Percentiles rank a stretch among this genome's conserved stretches.
These are phyloP conservation scores for Paracanthobrama guichenoti DNA, from an alignment of 2,113 vertebrate genomes.

Conservation along the genomic window DNA sequence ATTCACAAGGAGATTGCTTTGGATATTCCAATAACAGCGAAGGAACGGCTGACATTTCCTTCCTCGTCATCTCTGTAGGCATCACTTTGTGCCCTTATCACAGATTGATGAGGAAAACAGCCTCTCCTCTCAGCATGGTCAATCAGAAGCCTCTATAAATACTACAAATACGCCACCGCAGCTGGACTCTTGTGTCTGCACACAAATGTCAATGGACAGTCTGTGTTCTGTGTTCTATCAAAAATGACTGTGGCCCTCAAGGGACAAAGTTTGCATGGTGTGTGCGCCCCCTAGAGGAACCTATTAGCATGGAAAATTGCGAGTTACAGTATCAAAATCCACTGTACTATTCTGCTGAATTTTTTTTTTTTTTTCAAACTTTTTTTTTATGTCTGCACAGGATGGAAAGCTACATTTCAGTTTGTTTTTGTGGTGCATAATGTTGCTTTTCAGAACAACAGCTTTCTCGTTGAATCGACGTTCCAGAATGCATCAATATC, in stretches of 20 bases:
- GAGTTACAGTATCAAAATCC: background rate
- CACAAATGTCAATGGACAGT: background rate
- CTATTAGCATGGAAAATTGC: background rate
- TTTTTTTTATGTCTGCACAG: background rate
- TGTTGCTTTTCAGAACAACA: background rate
- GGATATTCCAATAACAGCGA: conserved; percentile 58
- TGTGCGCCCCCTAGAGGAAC: background rate
- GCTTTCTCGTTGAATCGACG: background rate
- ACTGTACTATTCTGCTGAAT: background rate
- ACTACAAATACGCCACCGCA: conserved; percentile 3
- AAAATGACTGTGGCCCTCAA: background rate
- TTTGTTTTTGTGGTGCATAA: background rate
- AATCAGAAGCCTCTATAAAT: conserved; percentile 47
- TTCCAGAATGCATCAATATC: conserved; percentile 36
- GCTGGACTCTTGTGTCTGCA: background rate
- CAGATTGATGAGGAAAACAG: conserved; percentile 58
- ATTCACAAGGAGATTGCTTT: conserved; percentile 54
- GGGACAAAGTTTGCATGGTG: background rate
- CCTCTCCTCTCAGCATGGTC: conserved; percentile 38
- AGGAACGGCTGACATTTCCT: no score
- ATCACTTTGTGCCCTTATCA: conserved; percentile 42
- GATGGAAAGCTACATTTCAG: background rate
- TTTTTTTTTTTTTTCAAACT: background rate
- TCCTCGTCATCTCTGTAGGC: conserved; percentile 25
- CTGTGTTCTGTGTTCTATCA: conserved; percentile 3